Percentiles rank a stretch among this genome's conserved stretches.
These are phyloP conservation scores for Eristalinus aeneus DNA, from an alignment of 2,888 invertebrate genomes.

Conservation along the genomic window DNA sequence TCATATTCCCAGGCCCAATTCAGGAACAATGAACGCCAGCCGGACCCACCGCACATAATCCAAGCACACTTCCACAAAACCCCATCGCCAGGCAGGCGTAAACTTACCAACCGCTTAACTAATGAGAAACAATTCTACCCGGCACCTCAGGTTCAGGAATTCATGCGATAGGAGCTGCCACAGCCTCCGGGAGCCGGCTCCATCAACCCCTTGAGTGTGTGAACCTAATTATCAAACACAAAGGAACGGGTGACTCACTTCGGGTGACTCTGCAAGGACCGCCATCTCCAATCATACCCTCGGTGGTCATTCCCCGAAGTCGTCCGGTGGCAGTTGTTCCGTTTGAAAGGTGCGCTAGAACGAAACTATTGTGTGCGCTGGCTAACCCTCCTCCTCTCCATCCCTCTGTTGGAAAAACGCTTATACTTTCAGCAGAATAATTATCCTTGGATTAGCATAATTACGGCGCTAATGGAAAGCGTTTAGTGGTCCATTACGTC, in stretches of 20 bases:
- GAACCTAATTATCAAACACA: conserved; percentile 48
- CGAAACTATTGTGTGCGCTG: conserved; percentile 42
- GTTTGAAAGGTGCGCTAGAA: conserved; percentile 10
- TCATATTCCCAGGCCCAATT: conserved; percentile 43
- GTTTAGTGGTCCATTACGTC: conserved; percentile 70
- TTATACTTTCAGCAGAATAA: conserved; percentile 63
- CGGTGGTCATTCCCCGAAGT: background rate
- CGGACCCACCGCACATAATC: background rate
- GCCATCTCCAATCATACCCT: conserved; percentile 5
- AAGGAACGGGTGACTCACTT: conserved; percentile 32
- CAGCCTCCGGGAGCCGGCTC: background rate
- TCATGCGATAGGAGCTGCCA: conserved; percentile 21
- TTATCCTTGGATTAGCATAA: conserved; percentile 69
- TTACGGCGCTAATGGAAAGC: conserved; percentile 68
- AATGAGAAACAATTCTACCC: background rate
- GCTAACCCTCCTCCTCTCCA: too few species aligned
- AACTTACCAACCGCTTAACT: conserved; percentile 22
- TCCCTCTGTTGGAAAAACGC: conserved; percentile 48
- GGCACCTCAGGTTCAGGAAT: conserved; percentile 49
- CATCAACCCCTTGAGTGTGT: conserved; percentile 16
- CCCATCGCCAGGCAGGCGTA: conserved; percentile 44
- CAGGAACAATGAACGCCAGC: background rate
- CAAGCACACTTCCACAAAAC: background rate
- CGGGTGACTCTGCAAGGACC: conserved; percentile 31
- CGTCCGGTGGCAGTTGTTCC: background rate